Evolutionary conservation across 2,888 invertebrate species (phyloP).

Genomic region (Helleia helle): DNA sequence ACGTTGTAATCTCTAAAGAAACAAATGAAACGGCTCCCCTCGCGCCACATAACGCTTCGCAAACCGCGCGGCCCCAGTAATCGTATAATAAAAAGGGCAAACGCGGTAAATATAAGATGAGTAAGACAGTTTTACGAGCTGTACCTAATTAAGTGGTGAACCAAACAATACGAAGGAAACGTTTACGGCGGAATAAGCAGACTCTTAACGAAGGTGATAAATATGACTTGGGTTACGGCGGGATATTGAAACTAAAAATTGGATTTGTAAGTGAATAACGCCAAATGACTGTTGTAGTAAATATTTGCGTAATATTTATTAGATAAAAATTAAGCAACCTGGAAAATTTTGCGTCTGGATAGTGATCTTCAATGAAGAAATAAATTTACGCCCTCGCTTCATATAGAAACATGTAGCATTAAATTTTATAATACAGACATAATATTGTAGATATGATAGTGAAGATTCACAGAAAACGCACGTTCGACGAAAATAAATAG

Average conservation of each 20-base stretch:
- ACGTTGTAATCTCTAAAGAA: slow-evolving; percentile 59
- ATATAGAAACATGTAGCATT: too few relatives aligned
- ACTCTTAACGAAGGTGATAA: slow-evolving; percentile 25
- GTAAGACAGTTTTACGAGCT: slow-evolving; percentile 74
- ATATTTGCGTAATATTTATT: too few relatives aligned
- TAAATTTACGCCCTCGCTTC: too few relatives aligned
- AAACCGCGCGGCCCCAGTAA: slow-evolving; percentile 71
- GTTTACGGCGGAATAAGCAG: slow-evolving; percentile 42
- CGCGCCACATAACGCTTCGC: slow-evolving; percentile 61
- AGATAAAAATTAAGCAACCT: too few relatives aligned
- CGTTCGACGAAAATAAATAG: slow-evolving; percentile 41
- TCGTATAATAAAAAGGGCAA: slow-evolving; percentile 75
- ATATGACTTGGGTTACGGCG: slow-evolving; percentile 22
- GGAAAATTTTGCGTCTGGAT: too few relatives aligned
- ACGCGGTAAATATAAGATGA: slow-evolving; percentile 75
- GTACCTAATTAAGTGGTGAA: slow-evolving; percentile 73
- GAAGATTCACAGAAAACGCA: slow-evolving; percentile 19
- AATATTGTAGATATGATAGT: neutral
- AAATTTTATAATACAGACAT: neutral
- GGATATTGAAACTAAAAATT: neutral
- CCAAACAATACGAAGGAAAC: slow-evolving; percentile 63
- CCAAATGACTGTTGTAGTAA: too few relatives aligned
- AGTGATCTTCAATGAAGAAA: too few relatives aligned
- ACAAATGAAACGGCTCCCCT: slow-evolving; percentile 73
- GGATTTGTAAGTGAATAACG: neutral